phyloP scores from a whole-genome alignment of 2,113 vertebrate genomes.

The Rhinichthys klamathensis region DNA sequence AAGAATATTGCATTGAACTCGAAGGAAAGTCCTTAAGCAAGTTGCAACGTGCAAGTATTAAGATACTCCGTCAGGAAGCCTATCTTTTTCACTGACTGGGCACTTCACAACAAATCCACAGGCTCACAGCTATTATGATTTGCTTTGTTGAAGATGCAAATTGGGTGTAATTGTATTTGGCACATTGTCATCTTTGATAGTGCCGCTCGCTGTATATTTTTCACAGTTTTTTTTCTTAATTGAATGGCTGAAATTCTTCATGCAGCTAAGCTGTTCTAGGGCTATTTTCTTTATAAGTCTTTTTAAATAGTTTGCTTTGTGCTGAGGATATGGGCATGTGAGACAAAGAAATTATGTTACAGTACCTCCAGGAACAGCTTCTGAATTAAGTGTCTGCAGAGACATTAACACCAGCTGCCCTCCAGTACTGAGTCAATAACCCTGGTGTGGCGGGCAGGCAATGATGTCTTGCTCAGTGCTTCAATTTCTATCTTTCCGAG shows the following conservation, averaged over 20 bases:
- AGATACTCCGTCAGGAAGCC: not conserved
- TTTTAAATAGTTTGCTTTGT: constrained; percentile 15
- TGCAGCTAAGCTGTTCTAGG: constrained; percentile 15
- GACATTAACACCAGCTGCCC: constrained; percentile 39
- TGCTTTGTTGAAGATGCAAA: constrained; percentile 44
- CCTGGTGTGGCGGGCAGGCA: not conserved
- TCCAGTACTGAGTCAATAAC: constrained; percentile 38
- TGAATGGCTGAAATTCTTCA: constrained; percentile 25
- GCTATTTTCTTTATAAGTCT: not conserved
- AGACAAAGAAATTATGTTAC: constrained; percentile 11
- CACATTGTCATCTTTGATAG: constrained; percentile 41
- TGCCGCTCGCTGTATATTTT: constrained; percentile 1
- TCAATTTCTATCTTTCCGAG: not conserved
- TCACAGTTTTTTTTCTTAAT: not conserved
- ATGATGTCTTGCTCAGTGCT: constrained; percentile 30
- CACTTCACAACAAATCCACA: constrained; percentile 34
- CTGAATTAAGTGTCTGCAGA: constrained; percentile 19
- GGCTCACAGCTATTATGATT: constrained; percentile 26
- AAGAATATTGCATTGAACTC: constrained; percentile 1
- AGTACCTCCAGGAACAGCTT: not conserved
- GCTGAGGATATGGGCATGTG: not conserved
- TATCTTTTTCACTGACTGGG: not conserved
- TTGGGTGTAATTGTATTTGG: constrained; percentile 43
- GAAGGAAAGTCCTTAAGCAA: not conserved
- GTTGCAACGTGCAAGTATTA: not conserved